Evolutionary conservation across 2,797 vertebrate species (phyloP).

Genomic region (Peromyscus eremicus): DNA sequence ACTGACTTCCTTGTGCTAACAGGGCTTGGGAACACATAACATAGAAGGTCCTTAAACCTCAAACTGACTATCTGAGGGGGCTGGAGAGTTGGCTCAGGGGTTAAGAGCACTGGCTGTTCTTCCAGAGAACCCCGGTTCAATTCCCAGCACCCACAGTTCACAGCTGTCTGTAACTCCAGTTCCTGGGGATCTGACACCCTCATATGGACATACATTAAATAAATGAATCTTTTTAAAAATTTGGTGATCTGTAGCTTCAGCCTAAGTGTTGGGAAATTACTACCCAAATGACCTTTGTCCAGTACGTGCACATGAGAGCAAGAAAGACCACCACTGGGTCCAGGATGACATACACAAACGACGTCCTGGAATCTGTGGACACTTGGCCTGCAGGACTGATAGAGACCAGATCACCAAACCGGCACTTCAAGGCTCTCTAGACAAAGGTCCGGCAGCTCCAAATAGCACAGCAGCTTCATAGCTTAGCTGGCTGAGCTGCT

Average conservation of each 20-base stretch:
- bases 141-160: neutral
- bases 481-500: neutral
- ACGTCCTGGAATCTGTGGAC: no score
- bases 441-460: neutral
- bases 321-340: neutral
- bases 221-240: neutral
- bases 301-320: accelerated
- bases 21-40: neutral
- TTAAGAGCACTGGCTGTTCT: neutral
- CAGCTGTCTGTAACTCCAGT: neutral
- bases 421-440: neutral
- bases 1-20: neutral
- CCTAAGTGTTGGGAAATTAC: neutral
- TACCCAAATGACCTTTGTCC: neutral
- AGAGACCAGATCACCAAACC: neutral
- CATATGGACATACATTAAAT: neutral
- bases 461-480: neutral
- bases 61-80: neutral
- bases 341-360: neutral
- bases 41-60: neutral
- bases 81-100: neutral
- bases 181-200: neutral
- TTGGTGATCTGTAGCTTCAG: neutral
- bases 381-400: neutral
- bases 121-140: neutral